phyloP scores from a whole-genome alignment of 2,888 invertebrate species.

The Plagodis dolabraria region DNA sequence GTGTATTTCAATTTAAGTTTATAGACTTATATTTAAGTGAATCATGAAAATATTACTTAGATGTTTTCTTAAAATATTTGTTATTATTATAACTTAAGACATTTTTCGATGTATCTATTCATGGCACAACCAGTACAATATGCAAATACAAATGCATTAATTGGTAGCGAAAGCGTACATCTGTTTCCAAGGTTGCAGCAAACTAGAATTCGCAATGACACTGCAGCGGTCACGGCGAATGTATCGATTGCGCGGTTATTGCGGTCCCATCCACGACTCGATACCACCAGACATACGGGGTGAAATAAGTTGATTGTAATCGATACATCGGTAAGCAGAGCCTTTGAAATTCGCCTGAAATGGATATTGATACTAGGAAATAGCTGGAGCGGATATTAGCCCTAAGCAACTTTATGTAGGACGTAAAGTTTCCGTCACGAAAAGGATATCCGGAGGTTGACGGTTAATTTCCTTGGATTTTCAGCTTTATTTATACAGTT shows the following conservation, averaged over 20 bases:
- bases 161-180: slow-evolving; percentile 27
- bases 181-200: slow-evolving; percentile 31
- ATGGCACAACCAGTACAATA: slow-evolving; percentile 1
- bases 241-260: slow-evolving; percentile 42
- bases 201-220: slow-evolving; percentile 34
- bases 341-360: slow-evolving; percentile 11
- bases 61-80: too few species aligned
- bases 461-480: slow-evolving; percentile 9
- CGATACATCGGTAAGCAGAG: neutral
- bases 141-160: slow-evolving; percentile 16
- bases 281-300: slow-evolving; percentile 12
- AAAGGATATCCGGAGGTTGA: slow-evolving; percentile 4
- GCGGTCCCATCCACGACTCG: slow-evolving; percentile 31
- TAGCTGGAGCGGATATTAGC: slow-evolving; percentile 8
- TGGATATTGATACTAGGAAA: slow-evolving; percentile 5
- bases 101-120: neutral
- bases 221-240: slow-evolving; percentile 31
- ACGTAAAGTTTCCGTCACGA: slow-evolving; percentile 3
- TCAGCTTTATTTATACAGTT: neutral
- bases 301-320: slow-evolving; percentile 8
- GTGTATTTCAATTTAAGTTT: too few species aligned
- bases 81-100: too few species aligned
- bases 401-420: neutral
- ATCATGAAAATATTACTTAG: too few species aligned
- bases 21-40: too few species aligned